A percentile compares a stretch with the other conserved stretches of the same genome.
phyloP scores from a whole-genome alignment of 2,113 vertebrate species.

The Xiphias gladius region DNA sequence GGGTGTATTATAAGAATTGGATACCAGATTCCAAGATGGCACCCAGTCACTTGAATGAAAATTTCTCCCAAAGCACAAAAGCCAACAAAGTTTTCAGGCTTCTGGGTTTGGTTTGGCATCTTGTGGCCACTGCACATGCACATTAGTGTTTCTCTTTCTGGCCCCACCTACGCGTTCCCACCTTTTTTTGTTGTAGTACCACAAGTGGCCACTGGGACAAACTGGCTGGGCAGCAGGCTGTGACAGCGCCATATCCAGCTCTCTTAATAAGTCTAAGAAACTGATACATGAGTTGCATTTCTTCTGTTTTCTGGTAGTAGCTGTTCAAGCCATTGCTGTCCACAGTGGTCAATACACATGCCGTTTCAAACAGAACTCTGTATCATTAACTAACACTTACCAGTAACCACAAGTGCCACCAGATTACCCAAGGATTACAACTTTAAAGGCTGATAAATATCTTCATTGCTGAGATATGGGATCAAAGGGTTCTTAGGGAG shows the following conservation, averaged over 20 bases:
- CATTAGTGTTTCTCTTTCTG: too few relatives aligned
- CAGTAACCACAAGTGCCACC: not conserved
- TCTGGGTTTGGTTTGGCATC: too few relatives aligned
- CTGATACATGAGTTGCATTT: not conserved
- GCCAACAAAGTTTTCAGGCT: too few relatives aligned
- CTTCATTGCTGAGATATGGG: not conserved
- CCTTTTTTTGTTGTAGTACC: not conserved
- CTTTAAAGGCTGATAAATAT: not conserved
- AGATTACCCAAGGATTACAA: not conserved
- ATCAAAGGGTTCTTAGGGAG: not conserved
- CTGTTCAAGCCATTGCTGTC: not conserved
- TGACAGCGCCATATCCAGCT: not conserved
- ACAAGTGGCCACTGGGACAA: not conserved
- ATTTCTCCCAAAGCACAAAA: too few relatives aligned
- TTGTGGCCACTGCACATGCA: too few relatives aligned
- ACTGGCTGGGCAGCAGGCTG: not conserved
- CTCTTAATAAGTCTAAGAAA: not conserved
- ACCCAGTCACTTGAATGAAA: too few relatives aligned
- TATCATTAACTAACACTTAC: not conserved
- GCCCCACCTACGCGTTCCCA: too few relatives aligned
- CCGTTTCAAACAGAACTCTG: not conserved
- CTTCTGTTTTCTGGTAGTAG: not conserved
- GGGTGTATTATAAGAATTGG: too few relatives aligned
- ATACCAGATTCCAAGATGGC: too few relatives aligned
- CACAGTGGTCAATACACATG: not conserved